Evolutionary conservation across 2,888 invertebrate species (phyloP), one percentile per base, ranked within the genome.

Genomic region (Trimorus sp.): DNA sequence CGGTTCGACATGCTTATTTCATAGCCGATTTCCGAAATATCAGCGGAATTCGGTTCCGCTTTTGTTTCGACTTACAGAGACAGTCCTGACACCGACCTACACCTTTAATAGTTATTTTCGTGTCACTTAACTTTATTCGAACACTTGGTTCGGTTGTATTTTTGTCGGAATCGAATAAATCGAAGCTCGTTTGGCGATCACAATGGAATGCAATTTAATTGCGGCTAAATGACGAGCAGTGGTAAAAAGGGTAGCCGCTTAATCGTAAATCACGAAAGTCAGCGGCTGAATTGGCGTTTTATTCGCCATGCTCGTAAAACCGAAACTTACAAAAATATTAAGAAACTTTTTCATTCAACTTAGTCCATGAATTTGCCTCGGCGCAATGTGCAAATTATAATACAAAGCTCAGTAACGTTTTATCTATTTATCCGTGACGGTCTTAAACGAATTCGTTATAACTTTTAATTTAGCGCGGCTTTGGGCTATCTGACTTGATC

Each of bases 371-470:
- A n/a, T 58, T 26, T 26, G 40, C 40, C 36, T 14, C 14, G 7
- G 8, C 11, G n/a, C 36, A 58, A 58, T 58, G 4, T 58, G 40
- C 40, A 58, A 58, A 58, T 58, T 40, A n/a, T 58, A 58, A 58
- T 38, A 58, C 58, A 58, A 58, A 58, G 40, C 40, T 14, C 40
- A 7, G 7, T 38, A 58, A 36, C 36, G 40, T 58, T 38, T 38
- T 58, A 58, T 14, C 37, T 58, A 40, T 58, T 58, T 58, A 58
- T 58, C 40, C 40, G 40, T 40, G 38, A n/a, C 40, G 40, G 38
- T 40, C 58, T 58, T n/a, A 58, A 40, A 58, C 37, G 58, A 58
- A 58, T 1, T 58, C 7, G n/a, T 58, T 58, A 58, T 40, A 58
- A 58, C 38, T 58, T 58, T 58, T 58, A 58, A 58, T 58, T 58